Conservation (phyloP, 2,888 invertebrate genomes). For the Apodemia duryi region DNA sequence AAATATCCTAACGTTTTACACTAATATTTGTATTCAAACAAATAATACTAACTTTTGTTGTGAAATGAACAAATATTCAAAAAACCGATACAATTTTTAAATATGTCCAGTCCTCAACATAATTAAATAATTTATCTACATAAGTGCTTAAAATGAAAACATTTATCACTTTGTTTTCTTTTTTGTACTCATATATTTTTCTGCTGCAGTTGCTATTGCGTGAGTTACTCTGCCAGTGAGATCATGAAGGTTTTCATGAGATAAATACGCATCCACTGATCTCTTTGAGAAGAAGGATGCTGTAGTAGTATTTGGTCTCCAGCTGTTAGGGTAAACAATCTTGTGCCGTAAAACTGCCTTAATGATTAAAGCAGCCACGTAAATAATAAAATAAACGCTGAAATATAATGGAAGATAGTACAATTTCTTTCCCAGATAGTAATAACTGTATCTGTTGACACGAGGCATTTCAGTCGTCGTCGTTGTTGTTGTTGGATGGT, state of each 20-base stretch:
- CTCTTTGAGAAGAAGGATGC: conserved; percentile 64
- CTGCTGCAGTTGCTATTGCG: conserved; percentile 60
- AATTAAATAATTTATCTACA: conserved; percentile 19
- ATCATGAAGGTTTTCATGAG: conserved; percentile 70
- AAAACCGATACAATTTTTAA: conserved; percentile 39
- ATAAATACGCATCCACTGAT: conserved; percentile 65
- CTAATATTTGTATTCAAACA: conserved; percentile 5
- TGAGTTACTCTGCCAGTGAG: conserved; percentile 67
- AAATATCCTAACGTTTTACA: neutral
- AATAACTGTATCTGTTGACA: conserved; percentile 84
- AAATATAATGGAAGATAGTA: conserved; percentile 88
- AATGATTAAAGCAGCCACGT: conserved; percentile 84
- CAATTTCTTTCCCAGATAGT: conserved; percentile 85
- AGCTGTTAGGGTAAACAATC: conserved; percentile 81
- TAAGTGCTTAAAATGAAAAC: conserved; percentile 3
- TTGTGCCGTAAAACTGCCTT: conserved; percentile 87
- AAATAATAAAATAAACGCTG: conserved; percentile 84
- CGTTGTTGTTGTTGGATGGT: conserved; percentile 52
- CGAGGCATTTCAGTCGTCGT: conserved; percentile 75
- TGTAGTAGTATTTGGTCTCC: conserved; percentile 60
- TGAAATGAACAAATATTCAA: conserved; percentile 68
- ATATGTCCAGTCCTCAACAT: conserved; percentile 72
- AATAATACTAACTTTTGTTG: conserved; percentile 43
- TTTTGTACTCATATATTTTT: conserved; percentile 51
- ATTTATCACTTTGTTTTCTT: conserved; percentile 28